phyloP scores from a whole-genome alignment of 2,888 invertebrate species.

The Onchidella celtica region DNA sequence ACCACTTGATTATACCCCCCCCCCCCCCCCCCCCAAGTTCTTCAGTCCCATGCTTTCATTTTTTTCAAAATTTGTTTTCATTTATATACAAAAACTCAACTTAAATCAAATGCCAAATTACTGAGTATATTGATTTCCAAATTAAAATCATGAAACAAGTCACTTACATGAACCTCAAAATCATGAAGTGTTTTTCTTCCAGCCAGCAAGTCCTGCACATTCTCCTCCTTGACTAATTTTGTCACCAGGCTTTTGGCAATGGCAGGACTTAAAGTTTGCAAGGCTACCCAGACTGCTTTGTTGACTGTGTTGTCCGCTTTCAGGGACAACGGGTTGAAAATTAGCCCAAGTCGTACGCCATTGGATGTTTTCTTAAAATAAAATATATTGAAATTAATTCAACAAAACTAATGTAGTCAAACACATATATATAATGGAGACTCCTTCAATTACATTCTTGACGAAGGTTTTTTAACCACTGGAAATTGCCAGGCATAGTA shows the following conservation, averaged over 20 bases:
- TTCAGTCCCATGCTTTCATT: no score
- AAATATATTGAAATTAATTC: no score
- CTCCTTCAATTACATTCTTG: no score
- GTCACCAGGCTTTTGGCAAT: slow-evolving; percentile 81
- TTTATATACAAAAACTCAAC: no score
- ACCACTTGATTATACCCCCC: no score
- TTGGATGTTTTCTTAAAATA: slow-evolving; percentile 77
- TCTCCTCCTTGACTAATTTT: slow-evolving; percentile 82
- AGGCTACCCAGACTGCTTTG: slow-evolving; percentile 79
- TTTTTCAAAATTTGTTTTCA: no score
- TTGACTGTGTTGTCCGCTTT: slow-evolving; percentile 59
- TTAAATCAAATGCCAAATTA: no score
- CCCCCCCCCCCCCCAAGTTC: no score
- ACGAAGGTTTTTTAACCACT: no score
- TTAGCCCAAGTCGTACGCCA: slow-evolving; percentile 80
- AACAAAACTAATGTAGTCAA: not conserved
- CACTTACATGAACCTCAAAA: slow-evolving; percentile 80
- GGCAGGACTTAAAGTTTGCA: slow-evolving; percentile 77
- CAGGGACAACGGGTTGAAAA: slow-evolving; percentile 77
- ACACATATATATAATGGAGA: not conserved
- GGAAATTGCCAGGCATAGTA: no score
- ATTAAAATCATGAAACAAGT: no score
- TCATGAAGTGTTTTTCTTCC: slow-evolving; percentile 80
- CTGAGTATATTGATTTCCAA: no score
- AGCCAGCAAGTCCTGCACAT: slow-evolving; percentile 73